Conservation (phyloP, 2,888 invertebrate genomes). For the Pheosia gnoma region DNA sequence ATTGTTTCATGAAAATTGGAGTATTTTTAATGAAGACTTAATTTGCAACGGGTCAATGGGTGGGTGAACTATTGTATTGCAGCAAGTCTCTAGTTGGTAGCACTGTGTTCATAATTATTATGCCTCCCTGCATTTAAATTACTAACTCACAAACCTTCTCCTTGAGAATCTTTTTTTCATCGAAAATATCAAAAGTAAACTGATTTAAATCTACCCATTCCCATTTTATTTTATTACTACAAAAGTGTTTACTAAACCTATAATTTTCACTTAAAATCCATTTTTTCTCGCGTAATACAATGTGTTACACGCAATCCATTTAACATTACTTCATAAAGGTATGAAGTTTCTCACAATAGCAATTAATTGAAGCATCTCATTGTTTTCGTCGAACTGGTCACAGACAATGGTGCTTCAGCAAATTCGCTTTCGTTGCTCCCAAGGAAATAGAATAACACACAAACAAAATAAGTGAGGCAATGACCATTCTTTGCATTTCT, state of each 20-base stretch:
- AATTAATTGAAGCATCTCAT: constrained; percentile 42
- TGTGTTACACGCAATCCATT: neutral
- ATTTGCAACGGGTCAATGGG: constrained; percentile 21
- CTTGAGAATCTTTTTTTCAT: too few species aligned
- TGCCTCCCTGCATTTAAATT: neutral
- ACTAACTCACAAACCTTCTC: too few species aligned
- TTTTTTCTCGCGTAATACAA: neutral
- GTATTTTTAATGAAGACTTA: constrained; percentile 43
- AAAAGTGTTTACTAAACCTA: too few species aligned
- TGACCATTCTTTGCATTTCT: constrained; percentile 71
- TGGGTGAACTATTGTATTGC: constrained; percentile 12
- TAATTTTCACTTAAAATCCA: neutral
- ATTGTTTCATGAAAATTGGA: constrained; percentile 62
- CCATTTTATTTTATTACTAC: too few species aligned
- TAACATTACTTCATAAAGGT: constrained; percentile 28
- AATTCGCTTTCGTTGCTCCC: constrained; percentile 66
- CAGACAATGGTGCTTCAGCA: constrained; percentile 57
- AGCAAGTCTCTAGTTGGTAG: neutral
- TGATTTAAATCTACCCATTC: neutral
- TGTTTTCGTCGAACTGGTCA: constrained; percentile 37
- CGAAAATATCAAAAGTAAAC: too few species aligned
- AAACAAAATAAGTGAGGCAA: constrained; percentile 76
- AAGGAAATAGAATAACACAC: constrained; percentile 59
- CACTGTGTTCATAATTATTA: neutral
- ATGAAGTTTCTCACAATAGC: constrained; percentile 41